A percentile compares a stretch with the other conserved stretches of the same genome.
Conservation (phyloP, 2,888 invertebrate species). For the Clusia tigrina region DNA sequence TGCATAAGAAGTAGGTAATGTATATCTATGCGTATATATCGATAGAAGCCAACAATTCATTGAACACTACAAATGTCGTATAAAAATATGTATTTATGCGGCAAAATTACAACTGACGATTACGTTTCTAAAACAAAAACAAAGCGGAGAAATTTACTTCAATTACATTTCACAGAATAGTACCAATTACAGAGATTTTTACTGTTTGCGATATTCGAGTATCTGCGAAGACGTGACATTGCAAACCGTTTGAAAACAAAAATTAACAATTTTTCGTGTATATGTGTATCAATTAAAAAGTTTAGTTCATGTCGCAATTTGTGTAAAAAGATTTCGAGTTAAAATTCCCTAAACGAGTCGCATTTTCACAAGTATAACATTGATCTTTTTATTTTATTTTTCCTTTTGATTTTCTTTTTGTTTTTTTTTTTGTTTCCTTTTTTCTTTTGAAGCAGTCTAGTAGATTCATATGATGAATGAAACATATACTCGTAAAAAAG, state of each 20-base stretch:
- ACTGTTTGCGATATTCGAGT: not conserved
- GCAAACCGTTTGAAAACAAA: constrained; percentile 22
- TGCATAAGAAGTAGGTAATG: too few relatives aligned
- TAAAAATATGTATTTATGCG: too few relatives aligned
- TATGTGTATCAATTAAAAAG: constrained; percentile 16
- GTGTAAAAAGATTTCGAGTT: constrained; percentile 36
- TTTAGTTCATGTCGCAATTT: not conserved
- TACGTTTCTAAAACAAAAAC: too few relatives aligned
- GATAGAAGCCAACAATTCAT: too few relatives aligned
- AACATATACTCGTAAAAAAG: not conserved
- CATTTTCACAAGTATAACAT: constrained; percentile 47
- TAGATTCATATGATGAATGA: constrained; percentile 41
- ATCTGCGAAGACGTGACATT: not conserved
- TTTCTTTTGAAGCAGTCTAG: constrained; percentile 56
- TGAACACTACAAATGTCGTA: too few relatives aligned
- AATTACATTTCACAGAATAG: too few relatives aligned
- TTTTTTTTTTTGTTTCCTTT: constrained; percentile 21
- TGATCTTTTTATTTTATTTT: constrained; percentile 27
- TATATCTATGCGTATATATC: too few relatives aligned
- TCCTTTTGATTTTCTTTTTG: constrained; percentile 17
- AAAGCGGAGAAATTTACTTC: too few relatives aligned
- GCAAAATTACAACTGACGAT: too few relatives aligned
- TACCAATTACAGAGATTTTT: too few relatives aligned
- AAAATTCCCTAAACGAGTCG: constrained; percentile 64
- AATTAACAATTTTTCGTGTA: constrained; percentile 14